A percentile compares a stretch with the other conserved stretches of the same genome.
phyloP scores from a whole-genome alignment of 2,113 vertebrate genomes.

The Sturnus vulgaris region DNA sequence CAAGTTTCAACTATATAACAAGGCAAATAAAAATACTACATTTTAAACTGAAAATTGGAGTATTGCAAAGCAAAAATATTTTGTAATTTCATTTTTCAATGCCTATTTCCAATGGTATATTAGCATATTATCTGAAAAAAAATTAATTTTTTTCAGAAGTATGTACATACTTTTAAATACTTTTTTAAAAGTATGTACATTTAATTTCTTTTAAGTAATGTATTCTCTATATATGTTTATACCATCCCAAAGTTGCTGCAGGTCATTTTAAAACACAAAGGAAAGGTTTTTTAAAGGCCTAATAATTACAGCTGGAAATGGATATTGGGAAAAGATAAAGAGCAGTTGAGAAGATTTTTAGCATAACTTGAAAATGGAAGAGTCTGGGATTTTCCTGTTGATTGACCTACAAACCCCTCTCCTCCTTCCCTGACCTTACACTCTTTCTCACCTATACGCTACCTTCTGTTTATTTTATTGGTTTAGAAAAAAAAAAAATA shows the following conservation, averaged over 20 bases:
- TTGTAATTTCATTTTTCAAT: background rate
- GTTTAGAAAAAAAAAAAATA: background rate
- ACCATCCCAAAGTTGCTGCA: background rate
- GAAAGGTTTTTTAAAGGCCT: background rate
- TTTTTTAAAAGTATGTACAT: background rate
- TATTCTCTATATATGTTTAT: background rate
- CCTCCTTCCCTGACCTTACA: accelerated
- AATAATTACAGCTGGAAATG: background rate
- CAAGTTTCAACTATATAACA: background rate
- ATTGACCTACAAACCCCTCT: accelerated
- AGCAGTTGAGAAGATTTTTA: background rate
- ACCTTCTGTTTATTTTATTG: background rate
- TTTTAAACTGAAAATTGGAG: background rate
- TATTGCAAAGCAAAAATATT: background rate
- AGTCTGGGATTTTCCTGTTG: background rate
- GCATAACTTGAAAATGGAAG: background rate
- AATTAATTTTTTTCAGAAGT: background rate
- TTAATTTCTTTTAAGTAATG: background rate
- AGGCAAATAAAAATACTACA: background rate
- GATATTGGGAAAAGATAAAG: background rate
- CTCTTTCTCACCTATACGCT: accelerated
- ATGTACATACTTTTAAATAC: accelerated
- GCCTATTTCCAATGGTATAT: background rate
- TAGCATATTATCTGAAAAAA: background rate
- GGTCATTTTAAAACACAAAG: background rate